phyloP scores from a whole-genome alignment of 2,888 invertebrate species.

The Tipula helvola region DNA sequence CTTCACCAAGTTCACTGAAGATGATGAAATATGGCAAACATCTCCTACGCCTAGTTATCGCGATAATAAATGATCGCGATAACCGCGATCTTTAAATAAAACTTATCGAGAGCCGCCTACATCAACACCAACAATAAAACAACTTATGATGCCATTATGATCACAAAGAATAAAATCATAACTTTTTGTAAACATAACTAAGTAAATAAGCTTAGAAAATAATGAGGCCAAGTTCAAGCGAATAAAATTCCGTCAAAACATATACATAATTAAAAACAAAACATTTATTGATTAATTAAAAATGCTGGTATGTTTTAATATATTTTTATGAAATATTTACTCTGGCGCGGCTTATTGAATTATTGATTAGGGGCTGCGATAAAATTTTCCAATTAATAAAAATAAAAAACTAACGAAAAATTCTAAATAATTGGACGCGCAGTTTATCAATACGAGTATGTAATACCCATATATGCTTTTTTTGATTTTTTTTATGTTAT shows the following conservation, averaged over 20 bases:
- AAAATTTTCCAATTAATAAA: background rate
- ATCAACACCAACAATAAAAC: background rate
- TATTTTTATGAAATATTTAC: background rate
- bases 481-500: background rate
- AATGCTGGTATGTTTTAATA: background rate
- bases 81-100: background rate
- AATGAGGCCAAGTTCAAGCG: background rate
- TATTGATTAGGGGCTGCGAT: background rate
- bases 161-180: background rate
- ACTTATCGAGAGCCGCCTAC: background rate
- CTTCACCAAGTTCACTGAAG: no score
- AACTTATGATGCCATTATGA: background rate
- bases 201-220: no score
- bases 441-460: background rate
- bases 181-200: background rate
- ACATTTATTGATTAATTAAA: background rate
- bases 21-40: background rate
- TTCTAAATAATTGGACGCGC: background rate
- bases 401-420: background rate
- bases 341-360: background rate
- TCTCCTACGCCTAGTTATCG: background rate
- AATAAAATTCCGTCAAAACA: background rate
- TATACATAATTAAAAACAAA: background rate
- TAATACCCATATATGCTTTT: background rate
- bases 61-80: background rate